Evolutionary conservation across 2,888 invertebrate genomes (phyloP), one percentile per base, ranked within the genome.

Genomic region (Pseudeuparius sepicola): DNA sequence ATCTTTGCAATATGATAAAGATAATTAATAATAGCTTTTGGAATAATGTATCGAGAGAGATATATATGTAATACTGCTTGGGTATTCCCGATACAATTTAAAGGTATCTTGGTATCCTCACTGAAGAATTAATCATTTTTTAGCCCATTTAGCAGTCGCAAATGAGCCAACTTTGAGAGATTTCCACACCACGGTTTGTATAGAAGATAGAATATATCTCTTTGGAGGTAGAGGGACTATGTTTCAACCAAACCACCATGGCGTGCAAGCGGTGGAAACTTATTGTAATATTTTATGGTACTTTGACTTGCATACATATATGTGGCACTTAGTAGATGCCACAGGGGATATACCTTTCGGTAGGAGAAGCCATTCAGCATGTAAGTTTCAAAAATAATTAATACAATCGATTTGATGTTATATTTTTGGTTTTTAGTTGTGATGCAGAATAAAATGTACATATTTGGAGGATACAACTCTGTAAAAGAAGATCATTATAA

Each of bases 381-480:
- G 88, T 88, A 69, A 73, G 78, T 56, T 31, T 3, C 10, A 2
- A 29, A 12, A 16, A 2, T 14, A 27, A 13, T 27, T 14, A 27
- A n/a, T n/a, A 4, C 14, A 14, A 13, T n/a, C 4, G 14, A 6
- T 33, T 31, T 33, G 4, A 6, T 13, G 6, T 28, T 13, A 6
- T 28, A 4, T 34, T 14, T 36, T 34, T 12, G 36, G 45, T 43
- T 74, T 75, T 37, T 63, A 88, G 88, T 89, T 75, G 65, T 79
- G 4, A 75, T 84, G 56, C 71, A 79, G 44, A 75, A 72, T 13
- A 68, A 73, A 49, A 75, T 93, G 66, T 90, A 84, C 56, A 76
- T 92, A 41, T 92, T 93, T 65, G 93, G 92, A 31, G 93, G 93
- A 15, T 92, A 78, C 56, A 87, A 90, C 62, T 84, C 86, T 6